These are phyloP conservation scores for Megalopta genalis DNA, from an alignment of 1,140 invertebrate genomes.

Conservation along the genomic window DNA sequence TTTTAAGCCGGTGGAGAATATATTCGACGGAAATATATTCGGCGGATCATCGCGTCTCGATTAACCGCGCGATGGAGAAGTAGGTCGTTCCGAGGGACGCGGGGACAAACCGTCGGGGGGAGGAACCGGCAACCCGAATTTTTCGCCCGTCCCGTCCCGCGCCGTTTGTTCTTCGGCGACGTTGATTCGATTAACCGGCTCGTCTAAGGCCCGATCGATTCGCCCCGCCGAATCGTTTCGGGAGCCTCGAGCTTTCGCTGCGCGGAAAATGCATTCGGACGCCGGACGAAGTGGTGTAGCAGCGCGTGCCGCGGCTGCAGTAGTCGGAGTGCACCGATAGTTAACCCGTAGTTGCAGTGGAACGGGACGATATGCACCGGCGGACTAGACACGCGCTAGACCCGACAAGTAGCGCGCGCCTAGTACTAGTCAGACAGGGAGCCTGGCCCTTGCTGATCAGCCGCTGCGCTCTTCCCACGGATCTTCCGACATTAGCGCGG, in stretches of 20 bases:
- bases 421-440: conserved; percentile 70
- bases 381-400: conserved; percentile 56
- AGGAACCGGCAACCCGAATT: conserved; percentile 2
- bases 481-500: too few relatives aligned
- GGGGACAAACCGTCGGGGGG: background rate
- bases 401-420: conserved; percentile 67
- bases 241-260: too few relatives aligned
- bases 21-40: conserved; percentile 65
- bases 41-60: conserved; percentile 63
- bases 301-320: conserved; percentile 13
- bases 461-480: too few relatives aligned
- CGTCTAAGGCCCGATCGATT: background rate
- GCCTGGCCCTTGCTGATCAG: conserved; percentile 17
- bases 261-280: background rate
- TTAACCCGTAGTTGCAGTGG: conserved; percentile 45
- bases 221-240: too few relatives aligned
- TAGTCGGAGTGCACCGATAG: conserved; percentile 42
- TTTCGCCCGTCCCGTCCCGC: background rate
- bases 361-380: conserved; percentile 27
- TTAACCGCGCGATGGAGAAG: conserved; percentile 61
- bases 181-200: background rate
- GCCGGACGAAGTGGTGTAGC: background rate
- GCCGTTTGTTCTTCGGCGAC: background rate
- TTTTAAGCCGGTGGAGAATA: conserved; percentile 59
- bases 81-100: conserved; percentile 53